Percentiles rank a stretch among this genome's conserved stretches.
phyloP scores from a whole-genome alignment of 2,797 vertebrate genomes.

The Neomorphus geoffroyi region DNA sequence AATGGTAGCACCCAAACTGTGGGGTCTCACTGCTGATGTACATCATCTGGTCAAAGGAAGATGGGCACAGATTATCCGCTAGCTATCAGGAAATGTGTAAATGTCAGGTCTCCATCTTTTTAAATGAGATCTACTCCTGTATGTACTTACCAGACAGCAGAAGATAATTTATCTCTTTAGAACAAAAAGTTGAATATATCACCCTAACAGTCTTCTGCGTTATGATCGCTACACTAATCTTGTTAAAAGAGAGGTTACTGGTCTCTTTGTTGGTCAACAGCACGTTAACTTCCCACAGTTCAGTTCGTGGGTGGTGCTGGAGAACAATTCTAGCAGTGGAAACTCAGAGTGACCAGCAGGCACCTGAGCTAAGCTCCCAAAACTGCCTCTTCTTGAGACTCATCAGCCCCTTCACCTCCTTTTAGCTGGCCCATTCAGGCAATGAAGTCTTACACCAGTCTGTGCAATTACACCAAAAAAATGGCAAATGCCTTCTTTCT shows the following conservation, averaged over 20 bases:
- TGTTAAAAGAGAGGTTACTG: slow-evolving; percentile 67
- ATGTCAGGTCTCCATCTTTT: neutral
- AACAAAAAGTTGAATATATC: slow-evolving; percentile 62
- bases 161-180: slow-evolving; percentile 57
- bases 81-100: neutral
- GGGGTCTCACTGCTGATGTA: neutral
- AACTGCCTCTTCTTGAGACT: neutral
- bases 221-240: slow-evolving; percentile 65
- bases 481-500: neutral
- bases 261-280: slow-evolving; percentile 66
- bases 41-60: neutral
- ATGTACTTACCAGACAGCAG: neutral
- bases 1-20: neutral
- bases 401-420: neutral
- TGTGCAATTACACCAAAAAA: neutral
- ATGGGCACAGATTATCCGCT: neutral
- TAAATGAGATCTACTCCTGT: neutral
- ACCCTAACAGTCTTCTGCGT: slow-evolving; percentile 41
- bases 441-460: neutral
- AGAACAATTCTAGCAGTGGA: neutral
- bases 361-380: neutral
- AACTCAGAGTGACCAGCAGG: neutral
- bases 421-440: neutral
- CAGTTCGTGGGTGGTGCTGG: neutral
- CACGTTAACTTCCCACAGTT: slow-evolving; percentile 37